Percentiles rank a stretch among this genome's conserved stretches.
Conservation (phyloP, 1,140 invertebrate species). For the Aphis gossypii region DNA sequence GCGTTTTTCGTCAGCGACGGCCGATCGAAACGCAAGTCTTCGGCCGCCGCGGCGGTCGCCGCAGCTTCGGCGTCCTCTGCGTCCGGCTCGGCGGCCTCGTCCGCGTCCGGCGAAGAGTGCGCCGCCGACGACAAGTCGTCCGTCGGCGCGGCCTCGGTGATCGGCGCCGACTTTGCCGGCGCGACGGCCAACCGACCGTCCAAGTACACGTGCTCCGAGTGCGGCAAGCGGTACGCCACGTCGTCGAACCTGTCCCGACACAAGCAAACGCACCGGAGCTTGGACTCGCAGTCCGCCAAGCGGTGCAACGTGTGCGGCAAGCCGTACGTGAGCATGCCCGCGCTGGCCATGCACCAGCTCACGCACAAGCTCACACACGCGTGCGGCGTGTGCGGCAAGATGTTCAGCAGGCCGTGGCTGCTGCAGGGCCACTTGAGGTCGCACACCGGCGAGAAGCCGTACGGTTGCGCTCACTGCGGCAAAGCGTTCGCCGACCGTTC, state of each 20-base stretch:
- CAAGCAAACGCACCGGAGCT: constrained; percentile 94
- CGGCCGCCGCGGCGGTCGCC: constrained; percentile 81
- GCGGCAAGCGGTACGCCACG: constrained; percentile 96
- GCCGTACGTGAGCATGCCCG: constrained; percentile 97
- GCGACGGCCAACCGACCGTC: constrained; percentile 72
- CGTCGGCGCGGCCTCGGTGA: background rate
- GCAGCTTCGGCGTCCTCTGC: constrained; percentile 65
- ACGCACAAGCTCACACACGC: constrained; percentile 91
- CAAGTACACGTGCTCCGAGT: constrained; percentile 92
- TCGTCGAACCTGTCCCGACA: constrained; percentile 95
- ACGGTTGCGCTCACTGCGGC: constrained; percentile 97
- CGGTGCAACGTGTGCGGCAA: constrained; percentile 94
- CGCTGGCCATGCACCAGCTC: constrained; percentile 94
- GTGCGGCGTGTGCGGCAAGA: constrained; percentile 91
- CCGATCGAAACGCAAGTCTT: constrained; percentile 70
- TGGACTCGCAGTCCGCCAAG: constrained; percentile 91
- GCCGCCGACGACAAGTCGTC: background rate
- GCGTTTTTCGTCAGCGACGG: constrained; percentile 94
- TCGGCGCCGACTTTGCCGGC: background rate
- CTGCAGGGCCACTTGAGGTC: constrained; percentile 92
- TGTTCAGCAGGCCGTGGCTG: constrained; percentile 92
- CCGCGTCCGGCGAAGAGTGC: constrained; percentile 22
- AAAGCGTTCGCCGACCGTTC: constrained; percentile 98
- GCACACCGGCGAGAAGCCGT: constrained; percentile 98
- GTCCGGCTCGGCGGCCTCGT: constrained; percentile 68